Evolutionary conservation across 2,888 invertebrate species (phyloP), one percentile per base, ranked within the genome.

Genomic region (Synanthedon tipuliformis): DNA sequence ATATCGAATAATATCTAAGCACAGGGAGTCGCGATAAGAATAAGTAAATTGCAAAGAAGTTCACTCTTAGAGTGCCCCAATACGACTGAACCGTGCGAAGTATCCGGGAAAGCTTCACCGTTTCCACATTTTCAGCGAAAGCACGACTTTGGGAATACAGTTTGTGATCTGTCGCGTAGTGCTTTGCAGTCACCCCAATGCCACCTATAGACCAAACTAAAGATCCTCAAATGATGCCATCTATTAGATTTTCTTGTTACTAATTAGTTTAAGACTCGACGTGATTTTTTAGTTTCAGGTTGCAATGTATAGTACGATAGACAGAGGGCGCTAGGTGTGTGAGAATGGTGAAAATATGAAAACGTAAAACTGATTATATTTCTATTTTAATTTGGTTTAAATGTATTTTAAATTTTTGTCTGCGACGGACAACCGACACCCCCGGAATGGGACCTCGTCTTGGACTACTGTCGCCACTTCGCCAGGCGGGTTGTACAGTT

Each of bases 31-130:
- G 15, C 45, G 45, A 45, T 45, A 45, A 45, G 45, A 45, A 45
- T n/a, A 12, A n/a, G 7, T n/a, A 13, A 8, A 45, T 45, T 13
- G 1, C 3, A 50, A 63, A 63, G 75, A 66, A 79, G 78, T 74
- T 71, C 69, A 62, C 81, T 61, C 78, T 65, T 57, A 67, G 79
- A 73, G 68, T 61, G 76, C 73, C 75, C 78, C 78, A 75, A 75
- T 73, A 69, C 81, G 76, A 86, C 86, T 86, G 83, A 80, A 71
- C 70, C 59, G 68, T 68, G 71, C 50, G 41, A 48, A 34, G 40
- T 27, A 53, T 74, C 81, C 78, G 73, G 80, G 78, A 74, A 71
- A 67, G 71, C 69, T 80, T 80, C 78, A 77, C 76, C 73, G 68
- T 75, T 72, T 73, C 69, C 67, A 63, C 67, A 69, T 66, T 73